Percentiles rank a stretch among this genome's conserved stretches.
These are phyloP conservation scores for Imbricaverruca yamaguchii DNA, from an alignment of 2,888 invertebrate species.

Conservation along the genomic window DNA sequence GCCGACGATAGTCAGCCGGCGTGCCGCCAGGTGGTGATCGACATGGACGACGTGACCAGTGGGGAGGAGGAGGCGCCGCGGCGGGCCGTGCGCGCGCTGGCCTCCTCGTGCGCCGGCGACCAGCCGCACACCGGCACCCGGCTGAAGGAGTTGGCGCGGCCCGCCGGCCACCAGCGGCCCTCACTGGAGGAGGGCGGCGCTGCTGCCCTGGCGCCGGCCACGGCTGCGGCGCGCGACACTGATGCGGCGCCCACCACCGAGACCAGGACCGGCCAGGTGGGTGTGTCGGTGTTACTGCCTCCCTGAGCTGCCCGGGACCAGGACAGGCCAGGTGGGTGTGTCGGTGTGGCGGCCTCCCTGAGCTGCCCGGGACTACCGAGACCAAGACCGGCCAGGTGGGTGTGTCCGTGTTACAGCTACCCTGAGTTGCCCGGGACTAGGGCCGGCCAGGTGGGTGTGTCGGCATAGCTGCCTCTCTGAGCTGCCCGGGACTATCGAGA, in stretches of 20 bases:
- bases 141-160: not conserved
- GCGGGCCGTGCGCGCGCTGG: slow-evolving; percentile 8
- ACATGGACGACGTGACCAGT: not conserved
- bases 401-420: not conserved
- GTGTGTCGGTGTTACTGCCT: not conserved
- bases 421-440: not conserved
- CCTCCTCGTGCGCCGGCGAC: not conserved
- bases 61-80: not conserved
- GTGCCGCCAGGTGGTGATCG: not conserved
- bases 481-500: not conserved
- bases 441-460: not conserved
- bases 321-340: not conserved
- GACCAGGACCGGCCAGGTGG: not conserved
- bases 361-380: not conserved
- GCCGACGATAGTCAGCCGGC: not conserved
- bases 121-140: not conserved
- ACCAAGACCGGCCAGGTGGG: not conserved
- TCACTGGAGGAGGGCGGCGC: slow-evolving; percentile 9
- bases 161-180: not conserved
- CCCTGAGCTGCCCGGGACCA: too few relatives aligned
- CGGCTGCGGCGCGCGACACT: not conserved
- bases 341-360: not conserved
- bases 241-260: not conserved
- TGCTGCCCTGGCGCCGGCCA: not conserved
- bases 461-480: not conserved